Evolutionary conservation across 2,113 vertebrate species (phyloP).

Genomic region (Plotosus lineatus): DNA sequence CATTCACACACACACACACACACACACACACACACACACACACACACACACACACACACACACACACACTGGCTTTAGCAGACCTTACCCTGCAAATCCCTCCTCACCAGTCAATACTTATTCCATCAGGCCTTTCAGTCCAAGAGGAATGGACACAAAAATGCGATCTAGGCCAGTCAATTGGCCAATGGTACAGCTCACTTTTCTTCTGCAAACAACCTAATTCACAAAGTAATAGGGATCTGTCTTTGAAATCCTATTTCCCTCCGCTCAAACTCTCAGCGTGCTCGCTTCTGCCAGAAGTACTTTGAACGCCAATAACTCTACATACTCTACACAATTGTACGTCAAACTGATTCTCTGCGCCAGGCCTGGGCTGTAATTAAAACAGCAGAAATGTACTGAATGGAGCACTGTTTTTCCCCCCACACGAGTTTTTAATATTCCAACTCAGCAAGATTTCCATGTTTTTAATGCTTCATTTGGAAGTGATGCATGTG

Average conservation of each 20-base stretch:
- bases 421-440: slow-evolving; percentile 29
- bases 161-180: slow-evolving; percentile 55
- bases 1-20: neutral
- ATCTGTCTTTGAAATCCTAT: slow-evolving; percentile 54
- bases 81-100: slow-evolving; percentile 43
- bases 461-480: slow-evolving; percentile 43
- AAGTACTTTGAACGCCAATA: slow-evolving; percentile 55
- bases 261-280: slow-evolving; percentile 51
- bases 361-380: slow-evolving; percentile 39
- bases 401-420: slow-evolving; percentile 29
- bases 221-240: slow-evolving; percentile 53
- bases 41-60: slow-evolving; percentile 13
- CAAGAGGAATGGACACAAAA: slow-evolving; percentile 50
- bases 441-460: slow-evolving; percentile 35
- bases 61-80: slow-evolving; percentile 40
- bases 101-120: slow-evolving; percentile 54
- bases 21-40: slow-evolving; percentile 25
- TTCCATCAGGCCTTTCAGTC: slow-evolving; percentile 54
- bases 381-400: slow-evolving; percentile 49
- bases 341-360: slow-evolving; percentile 51
- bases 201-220: slow-evolving; percentile 53
- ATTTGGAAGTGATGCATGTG: slow-evolving; percentile 40
- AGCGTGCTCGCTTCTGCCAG: slow-evolving; percentile 42
- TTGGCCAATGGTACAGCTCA: slow-evolving; percentile 39
- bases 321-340: slow-evolving; percentile 54